Evolutionary conservation across 2,888 invertebrate species (phyloP), one percentile per base, ranked within the genome.

Genomic region (Mythimna loreyi): DNA sequence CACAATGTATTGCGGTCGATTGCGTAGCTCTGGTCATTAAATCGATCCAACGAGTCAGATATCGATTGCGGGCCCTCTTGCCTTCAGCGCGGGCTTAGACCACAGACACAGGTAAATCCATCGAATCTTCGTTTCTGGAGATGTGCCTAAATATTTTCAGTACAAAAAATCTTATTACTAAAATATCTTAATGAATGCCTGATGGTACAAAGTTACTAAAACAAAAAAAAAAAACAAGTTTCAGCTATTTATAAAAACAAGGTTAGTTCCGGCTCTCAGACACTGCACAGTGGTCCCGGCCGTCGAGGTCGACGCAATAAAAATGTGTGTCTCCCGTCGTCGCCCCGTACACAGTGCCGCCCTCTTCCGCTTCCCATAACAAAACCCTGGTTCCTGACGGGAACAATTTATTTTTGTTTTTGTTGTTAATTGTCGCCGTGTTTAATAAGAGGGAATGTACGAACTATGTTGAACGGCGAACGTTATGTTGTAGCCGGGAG

Each of bases 341-440:
- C 43, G 30, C 7, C 4, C 53, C 3, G 33, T 65, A 45, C 65
- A 68, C 60, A 61, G 72, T 60, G 62, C 49, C 60, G n/a, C 61
- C 71, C 71, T 49, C 72, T 84, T 82, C 82, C 79, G 65, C 65
- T 72, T 50, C 56, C 65, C 76, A 61, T 76, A 71, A 70, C 58
- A 69, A 74, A 75, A 73, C 80, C 74, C 72, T 84, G 84, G 83
- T 82, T 64, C 53, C 60, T 61, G 74, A 71, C 69, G 47, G 75
- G 67, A 62, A 70, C 63, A 72, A 80, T 84, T 77, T 75, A 71
- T 78, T 72, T 82, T 83, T 77, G 67, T 81, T 83, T 72, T 70
- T 71, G 64, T 75, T 84, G 69, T 72, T 80, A 82, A 82, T 80
- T 71, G 60, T 75, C 70, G 13, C 36, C 75, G 59, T 72, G 67